A percentile compares a stretch with the other conserved stretches of the same genome.
These are phyloP conservation scores for Lasioglossum lativentre DNA, from an alignment of 2,888 invertebrate species.

Conservation along the genomic window DNA sequence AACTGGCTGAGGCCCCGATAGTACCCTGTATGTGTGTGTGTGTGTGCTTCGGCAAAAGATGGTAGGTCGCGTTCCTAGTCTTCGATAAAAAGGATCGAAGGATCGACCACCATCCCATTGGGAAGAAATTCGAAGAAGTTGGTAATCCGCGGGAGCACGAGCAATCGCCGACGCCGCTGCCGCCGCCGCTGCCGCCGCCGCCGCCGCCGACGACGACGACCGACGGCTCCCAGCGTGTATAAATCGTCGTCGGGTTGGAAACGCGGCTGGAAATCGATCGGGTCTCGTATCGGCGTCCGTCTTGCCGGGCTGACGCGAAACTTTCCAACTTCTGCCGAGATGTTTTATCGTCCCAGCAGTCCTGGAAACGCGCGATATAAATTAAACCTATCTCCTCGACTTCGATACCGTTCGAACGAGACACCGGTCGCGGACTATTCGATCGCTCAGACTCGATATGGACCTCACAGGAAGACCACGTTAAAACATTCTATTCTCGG, in stretches of 20 bases:
- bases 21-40: background rate
- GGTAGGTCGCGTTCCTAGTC: constrained; percentile 40
- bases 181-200: background rate
- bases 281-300: constrained; percentile 34
- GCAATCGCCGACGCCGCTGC: background rate
- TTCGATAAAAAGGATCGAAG: constrained; percentile 43
- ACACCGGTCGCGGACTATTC: background rate
- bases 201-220: background rate
- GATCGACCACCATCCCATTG: background rate
- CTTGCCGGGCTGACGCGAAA: constrained; percentile 36
- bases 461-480: background rate
- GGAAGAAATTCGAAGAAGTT: constrained; percentile 30
- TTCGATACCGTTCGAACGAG: constrained; percentile 10
- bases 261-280: constrained; percentile 41
- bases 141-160: constrained; percentile 13
- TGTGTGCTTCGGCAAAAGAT: background rate
- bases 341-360: constrained; percentile 40
- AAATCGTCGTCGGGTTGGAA: constrained; percentile 40
- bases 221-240: constrained; percentile 20
- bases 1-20: constrained; percentile 70
- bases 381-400: constrained; percentile 36
- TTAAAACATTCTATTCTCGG: background rate
- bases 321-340: constrained; percentile 42
- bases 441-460: background rate
- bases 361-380: constrained; percentile 25